Evolutionary conservation across 1,140 invertebrate species (phyloP), one percentile per base, ranked within the genome.

Genomic region (Philopotamus ludificatus): DNA sequence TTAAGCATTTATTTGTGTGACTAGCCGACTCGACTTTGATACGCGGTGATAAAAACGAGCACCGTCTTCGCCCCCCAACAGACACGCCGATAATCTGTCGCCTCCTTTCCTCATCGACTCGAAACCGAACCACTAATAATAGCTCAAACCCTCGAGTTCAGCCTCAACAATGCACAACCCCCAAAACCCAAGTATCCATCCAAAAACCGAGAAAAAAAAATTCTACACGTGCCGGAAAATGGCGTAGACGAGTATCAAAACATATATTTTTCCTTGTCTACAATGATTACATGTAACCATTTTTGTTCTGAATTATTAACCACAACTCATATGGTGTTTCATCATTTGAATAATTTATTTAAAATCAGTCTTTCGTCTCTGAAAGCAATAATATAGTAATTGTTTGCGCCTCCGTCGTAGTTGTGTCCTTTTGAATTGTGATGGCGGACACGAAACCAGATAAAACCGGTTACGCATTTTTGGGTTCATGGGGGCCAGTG

Each of bases 1-100:
- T 45, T 63, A 54, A 63, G 68, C 68, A 66, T 70, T 66, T 70
- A 70, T 70, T 70, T 47, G 64, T 55, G 28, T 20, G 42, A 62
- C 28, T 42, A 28, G 12, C 54, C n/a, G 54, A 62, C 23, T 69
- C 58, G 67, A 69, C 67, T 69, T 69, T 69, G 67, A 66, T 63
- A 69, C 44, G 55, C 18, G 60, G 26, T 53, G 68, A 70, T 70
- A 70, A 68, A 54, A 66, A 47, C n/a, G 62, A 63, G 41, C 63
- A 54, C 41, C 53, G 53, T 61, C 55, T 66, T 34, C 7, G 21
- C 50, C 68, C 68, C 67, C 68, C 68, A 20, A 66, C 64, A 54
- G 42, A 22, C 60, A 21, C 54, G 4, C 10, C 10, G 4, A 42
- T 28, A 9, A 23, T 16, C 20, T 41, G 45, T 67, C 66, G 59